A percentile compares a stretch with the other conserved stretches of the same genome.
Evolutionary conservation across 2,797 vertebrate genomes (phyloP).

Genomic region (Morelia viridis): DNA sequence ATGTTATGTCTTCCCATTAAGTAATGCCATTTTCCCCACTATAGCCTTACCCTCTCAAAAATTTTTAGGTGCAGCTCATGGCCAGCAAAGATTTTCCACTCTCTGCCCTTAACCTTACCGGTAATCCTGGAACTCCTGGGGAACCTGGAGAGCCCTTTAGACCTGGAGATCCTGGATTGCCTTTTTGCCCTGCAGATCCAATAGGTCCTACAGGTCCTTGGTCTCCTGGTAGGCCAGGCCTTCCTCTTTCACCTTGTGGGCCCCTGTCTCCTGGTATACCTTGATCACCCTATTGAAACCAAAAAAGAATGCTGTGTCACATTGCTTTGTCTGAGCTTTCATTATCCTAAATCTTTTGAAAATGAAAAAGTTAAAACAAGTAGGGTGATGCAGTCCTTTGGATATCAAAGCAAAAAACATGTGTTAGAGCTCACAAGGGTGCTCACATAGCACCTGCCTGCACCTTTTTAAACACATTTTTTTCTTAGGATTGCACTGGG

Average conservation of each 20-base stretch:
- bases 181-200: conserved; percentile 84
- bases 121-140: conserved; percentile 47
- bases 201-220: conserved; percentile 78
- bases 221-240: conserved; percentile 77
- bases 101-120: conserved; percentile 72
- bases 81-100: not conserved
- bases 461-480: not conserved
- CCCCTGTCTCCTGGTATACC: conserved; percentile 94
- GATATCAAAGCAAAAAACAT: not conserved
- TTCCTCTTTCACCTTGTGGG: conserved; percentile 93
- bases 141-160: conserved; percentile 74
- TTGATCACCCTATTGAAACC: conserved; percentile 85
- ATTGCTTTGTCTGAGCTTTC: not conserved
- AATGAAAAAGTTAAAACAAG: not conserved
- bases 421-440: not conserved
- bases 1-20: not conserved
- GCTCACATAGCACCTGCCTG: not conserved
- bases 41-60: not conserved
- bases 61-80: not conserved
- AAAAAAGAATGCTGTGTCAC: conserved; percentile 3
- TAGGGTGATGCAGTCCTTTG: not conserved
- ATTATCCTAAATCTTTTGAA: not conserved
- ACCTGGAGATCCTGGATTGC: conserved; percentile 84
- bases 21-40: not conserved
- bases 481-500: not conserved